Evolutionary conservation across 1,140 invertebrate genomes (phyloP), one percentile per base, ranked within the genome.

Genomic region (Caligus rogercresseyi): DNA sequence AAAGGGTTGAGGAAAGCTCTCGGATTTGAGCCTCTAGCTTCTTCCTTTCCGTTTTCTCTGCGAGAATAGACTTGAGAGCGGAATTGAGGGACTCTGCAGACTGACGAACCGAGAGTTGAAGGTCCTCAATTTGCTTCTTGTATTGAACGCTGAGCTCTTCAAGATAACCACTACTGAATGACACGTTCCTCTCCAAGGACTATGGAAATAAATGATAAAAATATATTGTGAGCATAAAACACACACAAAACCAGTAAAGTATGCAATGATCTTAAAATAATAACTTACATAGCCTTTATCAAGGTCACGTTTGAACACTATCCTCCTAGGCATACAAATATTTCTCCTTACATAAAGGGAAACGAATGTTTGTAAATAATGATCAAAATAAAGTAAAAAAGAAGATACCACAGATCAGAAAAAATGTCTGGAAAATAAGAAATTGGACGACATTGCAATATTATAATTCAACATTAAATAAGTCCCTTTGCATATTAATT

Each of bases 111-210:
- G 54, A n/a, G 1, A 25, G 24, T 11, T 63, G 51, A 1, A 63
- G 24, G n/a, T 63, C 61, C 13, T 63, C 61, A 19, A 63, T 63
- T 56, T 63, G 61, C 24, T 63, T 63, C 13, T 58, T 63, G 25
- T 63, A 63, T 24, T 55, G 51, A 4, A 63, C 51, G 25, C 52
- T 59, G 4, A 63, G 16, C 23, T 63, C 61, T 25, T 63, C 61
- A 1, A 63, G 24, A 26, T 58, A 63, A n/a, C 61, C 61, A 24
- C 18, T 55, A 26, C 61, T 63, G 14, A 63, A 26, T 16, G 61
- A n/a, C 16, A 63, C 61, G 23, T 63, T 63, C 52, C 61, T 60
- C 19, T 63, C 61, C 16, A 63, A 43, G 43, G 60, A 18, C 43
- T 43, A 21, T 11, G 54, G 24, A 1, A 2, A 56, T 2, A 14